Evolutionary conservation across 2,888 invertebrate genomes (phyloP).

Genomic region (Branchinecta sandiegonensis): DNA sequence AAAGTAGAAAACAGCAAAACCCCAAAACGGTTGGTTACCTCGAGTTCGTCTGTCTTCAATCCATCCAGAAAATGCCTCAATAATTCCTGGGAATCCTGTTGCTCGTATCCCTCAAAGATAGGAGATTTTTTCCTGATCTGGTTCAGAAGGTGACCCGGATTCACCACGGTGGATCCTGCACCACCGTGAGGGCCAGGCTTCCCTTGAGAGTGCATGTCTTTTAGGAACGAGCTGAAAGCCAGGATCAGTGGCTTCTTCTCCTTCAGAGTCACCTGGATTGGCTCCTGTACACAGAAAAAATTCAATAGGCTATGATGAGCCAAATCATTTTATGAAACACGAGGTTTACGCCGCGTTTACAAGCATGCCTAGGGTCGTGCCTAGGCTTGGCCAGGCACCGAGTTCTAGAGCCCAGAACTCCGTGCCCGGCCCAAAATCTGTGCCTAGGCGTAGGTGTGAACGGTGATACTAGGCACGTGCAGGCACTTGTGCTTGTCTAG

Average conservation of each 20-base stretch:
- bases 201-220: conserved; percentile 34
- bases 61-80: conserved; percentile 77
- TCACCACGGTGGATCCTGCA: conserved; percentile 21
- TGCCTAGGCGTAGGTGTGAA: too few species aligned
- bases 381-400: too few species aligned
- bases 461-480: too few species aligned
- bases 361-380: too few species aligned
- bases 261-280: conserved; percentile 33
- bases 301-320: too few species aligned
- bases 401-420: too few species aligned
- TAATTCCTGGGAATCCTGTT: conserved; percentile 93
- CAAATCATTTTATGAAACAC: too few species aligned
- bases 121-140: conserved; percentile 37
- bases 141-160: conserved; percentile 23
- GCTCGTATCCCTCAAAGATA: conserved; percentile 82
- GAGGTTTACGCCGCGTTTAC: too few species aligned
- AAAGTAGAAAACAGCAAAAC: background rate
- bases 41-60: conserved; percentile 52
- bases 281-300: conserved; percentile 29
- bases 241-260: conserved; percentile 35
- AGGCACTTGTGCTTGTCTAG: too few species aligned
- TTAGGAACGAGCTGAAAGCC: conserved; percentile 34
- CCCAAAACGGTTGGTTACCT: conserved; percentile 31
- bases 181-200: conserved; percentile 29
- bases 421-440: too few species aligned